Evolutionary conservation across 2,888 invertebrate genomes (phyloP).

Genomic region (Phyto melanocephala): DNA sequence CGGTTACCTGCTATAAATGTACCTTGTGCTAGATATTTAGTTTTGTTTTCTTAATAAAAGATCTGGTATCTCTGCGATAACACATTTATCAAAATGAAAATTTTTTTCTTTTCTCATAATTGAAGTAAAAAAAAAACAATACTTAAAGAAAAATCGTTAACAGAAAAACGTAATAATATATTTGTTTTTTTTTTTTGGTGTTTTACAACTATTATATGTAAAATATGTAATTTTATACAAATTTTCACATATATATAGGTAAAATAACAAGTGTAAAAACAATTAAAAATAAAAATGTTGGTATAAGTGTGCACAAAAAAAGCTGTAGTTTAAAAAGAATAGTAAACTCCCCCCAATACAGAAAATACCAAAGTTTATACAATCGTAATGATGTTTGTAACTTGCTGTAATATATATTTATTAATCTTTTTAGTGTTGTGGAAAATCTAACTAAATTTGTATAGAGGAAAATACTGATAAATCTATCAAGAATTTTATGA

Average conservation of each 20-base stretch:
- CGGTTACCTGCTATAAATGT: too few species aligned
- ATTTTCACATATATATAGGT: background rate
- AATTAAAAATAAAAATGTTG: slow-evolving; percentile 14
- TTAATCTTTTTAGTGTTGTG: slow-evolving; percentile 14
- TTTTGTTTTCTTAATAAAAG: too few species aligned
- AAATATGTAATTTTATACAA: slow-evolving; percentile 51
- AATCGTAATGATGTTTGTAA: background rate
- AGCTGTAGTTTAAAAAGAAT: background rate
- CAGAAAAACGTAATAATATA: slow-evolving; percentile 43
- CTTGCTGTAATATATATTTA: background rate
- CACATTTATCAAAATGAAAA: slow-evolving; percentile 27
- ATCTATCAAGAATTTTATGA: background rate
- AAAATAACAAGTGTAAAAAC: slow-evolving; percentile 1
- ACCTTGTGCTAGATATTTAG: too few species aligned
- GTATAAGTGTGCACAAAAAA: slow-evolving; percentile 6
- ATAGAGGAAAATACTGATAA: background rate
- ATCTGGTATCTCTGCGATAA: slow-evolving; percentile 8
- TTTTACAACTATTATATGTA: slow-evolving; percentile 37
- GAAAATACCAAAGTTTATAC: slow-evolving; percentile 29
- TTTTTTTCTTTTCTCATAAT: slow-evolving; percentile 49
- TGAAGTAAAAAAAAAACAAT: slow-evolving; percentile 50
- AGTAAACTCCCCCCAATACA: slow-evolving; percentile 54
- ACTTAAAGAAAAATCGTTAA: slow-evolving; percentile 57
- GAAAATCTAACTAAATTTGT: background rate
- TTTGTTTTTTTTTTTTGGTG: slow-evolving; percentile 25